phyloP scores from a whole-genome alignment of 2,113 vertebrate genomes.

The Hirundichthys speculiger region DNA sequence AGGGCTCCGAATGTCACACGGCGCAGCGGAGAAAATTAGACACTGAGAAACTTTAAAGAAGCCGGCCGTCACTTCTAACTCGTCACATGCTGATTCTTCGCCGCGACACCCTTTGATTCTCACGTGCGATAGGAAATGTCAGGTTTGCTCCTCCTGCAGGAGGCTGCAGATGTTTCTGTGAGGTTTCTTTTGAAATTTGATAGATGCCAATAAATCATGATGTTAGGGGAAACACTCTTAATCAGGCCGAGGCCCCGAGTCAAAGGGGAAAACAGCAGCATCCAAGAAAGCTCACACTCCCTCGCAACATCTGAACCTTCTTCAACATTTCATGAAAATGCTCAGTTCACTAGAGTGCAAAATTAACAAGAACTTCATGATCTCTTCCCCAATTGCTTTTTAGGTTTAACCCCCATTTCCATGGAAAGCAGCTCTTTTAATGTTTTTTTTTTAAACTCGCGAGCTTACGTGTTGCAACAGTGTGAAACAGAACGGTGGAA shows the following conservation, averaged over 20 bases:
- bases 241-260: neutral
- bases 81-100: too few species aligned
- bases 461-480: too few species aligned
- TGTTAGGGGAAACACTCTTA: conserved; percentile 2
- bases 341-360: conserved; percentile 1
- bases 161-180: conserved; percentile 7
- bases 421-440: neutral
- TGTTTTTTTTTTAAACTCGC: neutral
- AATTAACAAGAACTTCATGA: conserved; percentile 11
- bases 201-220: conserved; percentile 3
- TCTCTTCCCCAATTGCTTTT: neutral
- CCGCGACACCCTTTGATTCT: too few species aligned
- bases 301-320: neutral
- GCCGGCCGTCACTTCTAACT: too few species aligned
- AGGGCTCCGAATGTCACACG: conserved; percentile 14
- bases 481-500: too few species aligned
- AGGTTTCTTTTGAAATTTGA: conserved; percentile 21
- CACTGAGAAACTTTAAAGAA: too few species aligned
- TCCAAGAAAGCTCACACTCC: neutral
- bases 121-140: too few species aligned
- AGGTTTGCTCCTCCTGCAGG: conserved; percentile 39
- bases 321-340: conserved; percentile 21
- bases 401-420: neutral
- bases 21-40: conserved; percentile 1
- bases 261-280: neutral